Percentiles rank a stretch among this genome's conserved stretches.
These are phyloP conservation scores for Lepeophtheirus nordmannii DNA, from an alignment of 2,888 invertebrate species.

Conservation along the genomic window DNA sequence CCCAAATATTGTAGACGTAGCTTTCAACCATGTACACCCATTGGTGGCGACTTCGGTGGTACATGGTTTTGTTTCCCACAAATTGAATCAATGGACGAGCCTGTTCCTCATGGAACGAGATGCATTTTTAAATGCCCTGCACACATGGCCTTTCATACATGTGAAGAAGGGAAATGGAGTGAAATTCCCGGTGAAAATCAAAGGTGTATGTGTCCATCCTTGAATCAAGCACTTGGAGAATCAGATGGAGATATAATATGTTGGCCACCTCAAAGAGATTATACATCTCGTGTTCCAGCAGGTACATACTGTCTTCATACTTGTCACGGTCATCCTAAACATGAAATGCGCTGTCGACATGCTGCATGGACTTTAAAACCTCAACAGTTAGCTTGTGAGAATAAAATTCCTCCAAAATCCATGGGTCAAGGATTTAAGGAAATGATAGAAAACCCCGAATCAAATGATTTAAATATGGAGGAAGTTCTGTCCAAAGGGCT, in stretches of 20 bases:
- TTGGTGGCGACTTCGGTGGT: conserved; percentile 16
- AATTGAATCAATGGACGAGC: not conserved
- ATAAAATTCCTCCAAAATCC: not conserved
- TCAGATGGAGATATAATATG: conserved; percentile 8
- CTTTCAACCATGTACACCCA: not conserved
- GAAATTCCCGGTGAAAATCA: not conserved
- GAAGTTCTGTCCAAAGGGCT: too few relatives aligned
- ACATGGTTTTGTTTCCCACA: conserved; percentile 21
- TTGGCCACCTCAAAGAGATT: conserved; percentile 4
- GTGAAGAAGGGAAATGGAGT: conserved; percentile 17
- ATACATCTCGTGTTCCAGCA: not conserved
- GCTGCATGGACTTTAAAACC: not conserved
- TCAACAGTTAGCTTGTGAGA: not conserved
- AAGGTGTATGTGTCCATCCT: conserved; percentile 6
- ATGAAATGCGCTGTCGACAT: conserved; percentile 5
- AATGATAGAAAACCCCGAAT: too few relatives aligned
- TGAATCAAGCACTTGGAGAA: not conserved
- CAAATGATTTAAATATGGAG: too few relatives aligned
- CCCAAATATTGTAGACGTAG: not conserved
- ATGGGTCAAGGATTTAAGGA: too few relatives aligned
- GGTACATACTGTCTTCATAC: conserved; percentile 20
- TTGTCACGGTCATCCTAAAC: conserved; percentile 20
- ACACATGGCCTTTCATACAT: conserved; percentile 13
- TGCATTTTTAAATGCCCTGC: conserved; percentile 19
- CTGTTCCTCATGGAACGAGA: conserved; percentile 13